Evolutionary conservation across 2,888 invertebrate genomes (phyloP).

Genomic region (Cremastobaeus sp.): DNA sequence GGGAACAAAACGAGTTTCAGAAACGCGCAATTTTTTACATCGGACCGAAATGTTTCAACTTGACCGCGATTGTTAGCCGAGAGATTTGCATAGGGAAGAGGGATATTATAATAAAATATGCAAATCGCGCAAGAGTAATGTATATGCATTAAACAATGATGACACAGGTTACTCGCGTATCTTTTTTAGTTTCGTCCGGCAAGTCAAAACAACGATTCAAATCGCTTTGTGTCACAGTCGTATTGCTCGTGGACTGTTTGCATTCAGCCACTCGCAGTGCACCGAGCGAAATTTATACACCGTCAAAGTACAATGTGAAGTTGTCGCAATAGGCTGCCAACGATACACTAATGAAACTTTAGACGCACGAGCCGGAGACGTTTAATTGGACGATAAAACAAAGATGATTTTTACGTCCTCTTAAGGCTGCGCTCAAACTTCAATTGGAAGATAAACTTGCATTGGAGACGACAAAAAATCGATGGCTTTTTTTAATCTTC

Average conservation of each 20-base stretch:
- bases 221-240: slow-evolving; percentile 24
- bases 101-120: background rate
- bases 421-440: background rate
- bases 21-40: too few species aligned
- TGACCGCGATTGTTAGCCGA: too few species aligned
- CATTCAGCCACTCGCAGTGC: slow-evolving; percentile 30
- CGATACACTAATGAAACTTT: slow-evolving; percentile 37
- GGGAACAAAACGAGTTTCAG: too few species aligned
- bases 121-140: background rate
- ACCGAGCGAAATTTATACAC: slow-evolving; percentile 40
- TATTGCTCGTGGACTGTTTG: slow-evolving; percentile 16
- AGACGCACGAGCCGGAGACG: background rate
- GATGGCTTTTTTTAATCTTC: too few species aligned
- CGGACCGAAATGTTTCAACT: too few species aligned
- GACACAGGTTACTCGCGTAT: background rate
- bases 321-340: slow-evolving; percentile 17
- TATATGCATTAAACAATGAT: background rate
- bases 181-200: slow-evolving; percentile 26
- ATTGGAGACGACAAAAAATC: too few species aligned
- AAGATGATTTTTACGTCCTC: slow-evolving; percentile 10
- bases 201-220: slow-evolving; percentile 42
- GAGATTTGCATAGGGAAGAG: too few species aligned
- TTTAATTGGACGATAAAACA: slow-evolving; percentile 16
- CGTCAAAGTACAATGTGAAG: slow-evolving; percentile 36
- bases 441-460: too few species aligned